Conservation (phyloP, 2,797 vertebrate genomes). For the Brachyalestes nurse region DNA sequence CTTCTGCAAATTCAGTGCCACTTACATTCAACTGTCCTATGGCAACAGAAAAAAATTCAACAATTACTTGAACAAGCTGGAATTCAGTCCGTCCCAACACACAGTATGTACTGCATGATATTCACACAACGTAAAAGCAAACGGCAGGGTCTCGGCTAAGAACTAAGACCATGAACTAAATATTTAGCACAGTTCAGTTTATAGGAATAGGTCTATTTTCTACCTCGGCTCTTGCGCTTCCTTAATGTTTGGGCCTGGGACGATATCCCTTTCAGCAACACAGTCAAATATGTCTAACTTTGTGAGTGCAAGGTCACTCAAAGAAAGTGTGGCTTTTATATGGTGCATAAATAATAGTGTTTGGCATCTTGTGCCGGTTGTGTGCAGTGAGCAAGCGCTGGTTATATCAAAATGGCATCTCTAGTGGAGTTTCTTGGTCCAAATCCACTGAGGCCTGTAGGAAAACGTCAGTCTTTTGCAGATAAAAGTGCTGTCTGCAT, state of each 20-base stretch:
- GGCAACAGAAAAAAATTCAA: conserved; percentile 62
- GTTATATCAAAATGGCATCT: conserved; percentile 23
- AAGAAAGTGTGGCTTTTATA: conserved; percentile 14
- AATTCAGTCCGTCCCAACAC: conserved; percentile 47
- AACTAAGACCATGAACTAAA: neutral
- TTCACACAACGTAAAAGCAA: conserved; percentile 12
- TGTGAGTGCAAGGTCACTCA: neutral
- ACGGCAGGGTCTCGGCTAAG: neutral
- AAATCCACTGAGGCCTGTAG: conserved; percentile 14
- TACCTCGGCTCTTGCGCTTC: neutral
- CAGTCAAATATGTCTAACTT: neutral
- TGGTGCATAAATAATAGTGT: conserved; percentile 27
- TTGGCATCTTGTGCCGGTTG: conserved; percentile 12
- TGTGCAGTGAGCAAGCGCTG: conserved; percentile 22
- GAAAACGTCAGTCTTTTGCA: neutral
- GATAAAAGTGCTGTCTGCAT: neutral
- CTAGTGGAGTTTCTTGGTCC: conserved; percentile 5
- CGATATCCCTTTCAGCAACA: neutral
- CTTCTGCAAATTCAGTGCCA: conserved; percentile 59
- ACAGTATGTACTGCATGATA: conserved; percentile 25
- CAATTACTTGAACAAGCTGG: conserved; percentile 48
- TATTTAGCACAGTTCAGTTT: neutral
- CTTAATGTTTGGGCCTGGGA: neutral
- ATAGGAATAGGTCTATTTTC: neutral
- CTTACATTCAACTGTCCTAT: conserved; percentile 66